Base-by-base conservation (phyloP, 1,140 invertebrate species). In the Cydia pomonella region DNA sequence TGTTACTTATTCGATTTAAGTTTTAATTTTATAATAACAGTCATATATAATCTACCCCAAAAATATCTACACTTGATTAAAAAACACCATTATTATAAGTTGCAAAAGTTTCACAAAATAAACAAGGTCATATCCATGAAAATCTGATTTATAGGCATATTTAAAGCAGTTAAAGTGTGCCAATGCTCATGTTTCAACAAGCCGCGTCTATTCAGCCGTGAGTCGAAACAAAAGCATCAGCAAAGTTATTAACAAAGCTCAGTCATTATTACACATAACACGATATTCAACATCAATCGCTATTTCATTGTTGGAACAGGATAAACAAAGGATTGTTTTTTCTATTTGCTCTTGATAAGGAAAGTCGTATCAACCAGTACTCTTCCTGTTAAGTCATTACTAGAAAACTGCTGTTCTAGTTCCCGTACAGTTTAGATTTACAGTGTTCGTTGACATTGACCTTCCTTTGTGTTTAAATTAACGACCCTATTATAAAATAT, bases 181-280 rank as follows among this genome's bases (percentile, higher is more conserved):
- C 53, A 59, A 59, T 23, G 21, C 53, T 12, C 18, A 23, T 12
- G 53, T 59, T 59, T 59, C 21, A 18, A 53, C 50, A 59, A 23
- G 53, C 21, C 53, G 53, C 53, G 53, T 59, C 53, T 21, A 59
- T 23, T 59, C 53, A 23, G 21, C 53, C 53, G 21, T 59, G 18
- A 16, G 47, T 21, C 50, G 53, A 59, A 59, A 59, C 53, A 59
- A 59, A 59, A 59, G 21, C 53, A 59, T 23, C 13, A 23, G 10
- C 21, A 12, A 18, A 21, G 21, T 59, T 59, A 59, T 23, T 59
- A 59, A 59, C 53, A 59, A 59, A 59, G 53, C 53, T 59, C 53
- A 59, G 53, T 23, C 53, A 59, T 59, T 59, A 59, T 59, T 59
- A 59, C 53, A 59, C 53, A 47, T 47, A 59, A 59, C 53, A 59